A percentile compares a stretch with the other conserved stretches of the same genome.
These are phyloP conservation scores for Drosophila eohydei DNA, from an alignment of 2,888 invertebrate genomes.

Conservation along the genomic window DNA sequence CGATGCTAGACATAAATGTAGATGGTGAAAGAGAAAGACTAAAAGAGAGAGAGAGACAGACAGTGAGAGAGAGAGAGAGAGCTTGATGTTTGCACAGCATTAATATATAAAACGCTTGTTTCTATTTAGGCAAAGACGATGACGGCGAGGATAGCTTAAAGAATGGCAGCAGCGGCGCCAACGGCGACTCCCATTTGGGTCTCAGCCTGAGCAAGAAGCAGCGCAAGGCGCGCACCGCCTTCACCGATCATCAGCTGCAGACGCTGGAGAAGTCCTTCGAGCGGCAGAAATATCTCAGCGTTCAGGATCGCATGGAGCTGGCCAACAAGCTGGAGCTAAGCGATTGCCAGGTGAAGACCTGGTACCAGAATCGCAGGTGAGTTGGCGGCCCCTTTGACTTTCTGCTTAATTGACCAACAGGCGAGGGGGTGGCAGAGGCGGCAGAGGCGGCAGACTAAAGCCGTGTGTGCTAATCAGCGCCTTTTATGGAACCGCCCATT, in stretches of 20 bases:
- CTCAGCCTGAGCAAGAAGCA: slow-evolving; percentile 93
- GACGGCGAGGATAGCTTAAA: slow-evolving; percentile 86
- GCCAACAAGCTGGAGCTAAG: slow-evolving; percentile 97
- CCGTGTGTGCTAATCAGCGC: slow-evolving; percentile 66
- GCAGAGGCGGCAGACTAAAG: neutral
- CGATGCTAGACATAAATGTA: slow-evolving; percentile 1
- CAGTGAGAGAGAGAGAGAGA: neutral
- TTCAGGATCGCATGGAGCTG: slow-evolving; percentile 99
- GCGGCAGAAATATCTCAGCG: slow-evolving; percentile 97
- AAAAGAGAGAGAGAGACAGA: no score
- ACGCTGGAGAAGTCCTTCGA: slow-evolving; percentile 98
- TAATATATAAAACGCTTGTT: neutral
- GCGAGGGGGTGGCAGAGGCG: neutral
- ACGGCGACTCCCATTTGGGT: slow-evolving; percentile 66
- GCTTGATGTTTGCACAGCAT: neutral
- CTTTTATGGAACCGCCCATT: slow-evolving; percentile 76
- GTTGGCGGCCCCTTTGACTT: slow-evolving; percentile 72
- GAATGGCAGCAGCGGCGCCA: slow-evolving; percentile 76
- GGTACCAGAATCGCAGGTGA: slow-evolving; percentile 99
- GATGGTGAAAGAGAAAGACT: neutral
- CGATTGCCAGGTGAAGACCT: slow-evolving; percentile 99
- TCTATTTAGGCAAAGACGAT: slow-evolving; percentile 89
- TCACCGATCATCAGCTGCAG: slow-evolving; percentile 98
- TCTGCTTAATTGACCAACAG: slow-evolving; percentile 29
- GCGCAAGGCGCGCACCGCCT: slow-evolving; percentile 98